These are phyloP conservation scores for Thysanoteuthis rhombus DNA, from an alignment of 2,888 invertebrate species.

Conservation along the genomic window DNA sequence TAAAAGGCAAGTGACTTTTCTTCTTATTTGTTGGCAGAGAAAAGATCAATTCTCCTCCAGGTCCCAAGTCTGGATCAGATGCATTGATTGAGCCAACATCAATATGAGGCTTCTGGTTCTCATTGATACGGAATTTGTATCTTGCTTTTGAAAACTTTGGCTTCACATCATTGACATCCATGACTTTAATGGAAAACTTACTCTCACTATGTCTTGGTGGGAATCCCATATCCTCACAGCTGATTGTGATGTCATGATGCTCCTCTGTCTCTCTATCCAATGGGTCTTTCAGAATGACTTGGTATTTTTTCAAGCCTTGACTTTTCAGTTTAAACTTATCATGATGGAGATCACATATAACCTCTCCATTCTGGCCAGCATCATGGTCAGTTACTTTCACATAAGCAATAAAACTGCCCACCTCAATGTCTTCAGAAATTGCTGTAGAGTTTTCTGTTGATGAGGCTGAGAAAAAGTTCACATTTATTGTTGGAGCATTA, in stretches of 20 bases:
- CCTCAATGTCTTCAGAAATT: not conserved
- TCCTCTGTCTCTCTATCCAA: not conserved
- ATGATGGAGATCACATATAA: constrained; percentile 12
- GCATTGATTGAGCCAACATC: not conserved
- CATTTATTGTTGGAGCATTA: not conserved
- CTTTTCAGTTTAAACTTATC: constrained; percentile 12
- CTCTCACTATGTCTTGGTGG: not conserved
- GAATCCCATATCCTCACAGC: constrained; percentile 12
- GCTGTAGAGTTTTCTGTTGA: not conserved
- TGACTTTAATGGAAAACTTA: not conserved
- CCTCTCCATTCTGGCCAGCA: not conserved
- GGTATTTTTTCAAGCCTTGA: not conserved
- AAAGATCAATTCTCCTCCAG: not conserved
- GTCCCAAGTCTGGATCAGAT: not conserved
- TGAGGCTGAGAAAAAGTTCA: not conserved
- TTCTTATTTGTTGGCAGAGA: not conserved
- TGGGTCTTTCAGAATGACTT: not conserved
- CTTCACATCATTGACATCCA: constrained; percentile 12
- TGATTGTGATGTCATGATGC: not conserved
- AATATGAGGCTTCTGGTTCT: not conserved
- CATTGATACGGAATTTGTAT: not conserved
- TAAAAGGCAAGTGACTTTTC: not conserved
- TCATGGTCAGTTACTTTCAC: not conserved
- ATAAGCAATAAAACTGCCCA: not conserved
- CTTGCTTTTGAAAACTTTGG: not conserved